Base-by-base conservation (phyloP, 2,113 vertebrate species). In the Chaetodon auriga region DNA sequence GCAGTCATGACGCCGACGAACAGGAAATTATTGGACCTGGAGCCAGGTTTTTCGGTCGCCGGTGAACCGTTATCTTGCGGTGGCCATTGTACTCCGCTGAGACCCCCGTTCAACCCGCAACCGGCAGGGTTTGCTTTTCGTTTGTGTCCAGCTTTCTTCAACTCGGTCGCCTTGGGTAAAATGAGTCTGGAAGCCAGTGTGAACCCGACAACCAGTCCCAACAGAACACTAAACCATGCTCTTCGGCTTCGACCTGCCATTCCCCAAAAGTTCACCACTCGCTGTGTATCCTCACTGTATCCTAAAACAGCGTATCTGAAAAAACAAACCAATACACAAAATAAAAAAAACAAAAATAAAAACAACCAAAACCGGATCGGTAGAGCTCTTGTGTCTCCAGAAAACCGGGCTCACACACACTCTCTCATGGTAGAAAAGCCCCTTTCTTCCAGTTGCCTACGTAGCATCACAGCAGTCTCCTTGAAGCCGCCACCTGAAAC, bases 1-100 rank as follows among this genome's bases (percentile, higher is more conserved):
- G 98, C 98, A 2, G 97, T 99, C 98, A 99, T 98, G 62, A 99
- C 98, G 68, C 98, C 98, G 36, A 98, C 97, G 92, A 97, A 99
- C 49, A 99, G 95, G 85, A 99, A 98, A 90, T 91, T 95, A 9
- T 89, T 92, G 68, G 95, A 95, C 16, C 90, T 83, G 61, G 92
- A 89, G 12, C 76, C 80, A 1, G 92, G 79, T 9, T 90, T 82
- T 73, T 92, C 89, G 0, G 94, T 92, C 12, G 85, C 75, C 69
- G 88, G 82, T n/a, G 90, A 82, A 41, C 87, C 87, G 90, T 88
- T 92, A 54, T 91, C 93, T 53, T 81, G 88, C 77, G 78, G 76
- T 3, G 81, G 83, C 95, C 96, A 95, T 14, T 89, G 76, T 9
- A 68, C 90, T 51, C 93, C 94, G 21, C 87, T 92, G 43, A 87